Conservation (phyloP, 2,888 invertebrate species). For the Cephus nigrinus region DNA sequence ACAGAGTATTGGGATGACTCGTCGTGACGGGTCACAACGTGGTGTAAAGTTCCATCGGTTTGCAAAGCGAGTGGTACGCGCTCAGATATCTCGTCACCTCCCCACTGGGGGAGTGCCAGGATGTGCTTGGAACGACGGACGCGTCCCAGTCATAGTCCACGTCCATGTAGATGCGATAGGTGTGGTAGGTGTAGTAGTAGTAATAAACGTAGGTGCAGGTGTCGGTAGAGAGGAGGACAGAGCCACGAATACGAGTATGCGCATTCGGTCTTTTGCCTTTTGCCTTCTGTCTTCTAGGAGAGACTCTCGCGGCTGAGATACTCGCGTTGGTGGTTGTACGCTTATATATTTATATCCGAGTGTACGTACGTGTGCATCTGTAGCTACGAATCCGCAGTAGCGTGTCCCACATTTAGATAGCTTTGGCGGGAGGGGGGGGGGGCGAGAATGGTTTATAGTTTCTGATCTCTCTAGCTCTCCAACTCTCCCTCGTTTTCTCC, state of each 20-base stretch:
- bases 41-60: constrained; percentile 21
- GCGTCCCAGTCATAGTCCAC: constrained; percentile 45
- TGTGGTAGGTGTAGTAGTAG: no score
- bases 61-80: constrained; percentile 28
- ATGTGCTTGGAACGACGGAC: constrained; percentile 64
- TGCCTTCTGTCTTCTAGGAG: no score
- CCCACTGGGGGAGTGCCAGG: constrained; percentile 64
- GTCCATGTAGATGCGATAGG: constrained; percentile 14
- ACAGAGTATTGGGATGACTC: not conserved
- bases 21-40: constrained; percentile 26
- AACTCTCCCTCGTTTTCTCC: not conserved
- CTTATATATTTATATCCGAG: no score
- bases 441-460: no score
- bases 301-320: no score
- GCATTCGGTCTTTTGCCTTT: no score
- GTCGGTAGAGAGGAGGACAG: no score
- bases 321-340: not conserved
- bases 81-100: constrained; percentile 56
- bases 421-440: constrained; percentile 31
- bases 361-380: no score
- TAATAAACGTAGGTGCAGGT: no score
- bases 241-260: no score
- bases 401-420: constrained; percentile 63
- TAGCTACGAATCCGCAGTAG: no score
- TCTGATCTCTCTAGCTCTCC: not conserved